Evolutionary conservation across 2,113 vertebrate genomes (phyloP).

Genomic region (Hiodon tergisus): DNA sequence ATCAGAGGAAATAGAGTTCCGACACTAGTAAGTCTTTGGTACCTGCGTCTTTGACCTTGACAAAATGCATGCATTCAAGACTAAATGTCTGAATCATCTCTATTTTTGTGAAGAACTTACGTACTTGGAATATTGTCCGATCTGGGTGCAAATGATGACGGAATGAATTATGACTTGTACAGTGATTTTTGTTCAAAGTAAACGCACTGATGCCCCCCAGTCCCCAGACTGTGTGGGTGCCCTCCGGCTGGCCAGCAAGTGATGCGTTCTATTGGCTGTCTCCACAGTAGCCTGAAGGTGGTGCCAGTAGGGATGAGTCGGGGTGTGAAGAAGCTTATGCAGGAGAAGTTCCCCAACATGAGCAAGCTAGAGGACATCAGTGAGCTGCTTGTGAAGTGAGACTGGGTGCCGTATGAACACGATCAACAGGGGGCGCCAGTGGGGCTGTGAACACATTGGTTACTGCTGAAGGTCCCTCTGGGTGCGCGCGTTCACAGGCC

Average conservation of each 20-base stretch:
- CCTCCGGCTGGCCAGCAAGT: too few relatives aligned
- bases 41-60: background rate
- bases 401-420: background rate
- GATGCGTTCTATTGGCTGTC: background rate
- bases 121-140: background rate
- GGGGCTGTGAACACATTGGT: background rate
- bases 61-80: too few relatives aligned
- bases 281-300: slow-evolving; percentile 80
- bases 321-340: slow-evolving; percentile 87
- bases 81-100: too few relatives aligned
- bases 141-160: slow-evolving; percentile 57
- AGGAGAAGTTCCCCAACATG: slow-evolving; percentile 90
- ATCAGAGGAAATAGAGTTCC: slow-evolving; percentile 72
- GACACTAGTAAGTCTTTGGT: slow-evolving; percentile 79
- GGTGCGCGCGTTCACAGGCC: too few relatives aligned
- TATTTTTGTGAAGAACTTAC: background rate
- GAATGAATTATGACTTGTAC: slow-evolving; percentile 48
- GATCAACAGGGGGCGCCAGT: accelerated
- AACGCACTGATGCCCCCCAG: slow-evolving; percentile 64
- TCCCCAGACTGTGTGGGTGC: background rate
- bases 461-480: too few relatives aligned
- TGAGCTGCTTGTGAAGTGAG: slow-evolving; percentile 82
- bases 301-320: slow-evolving; percentile 86
- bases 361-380: slow-evolving; percentile 86
- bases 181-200: slow-evolving; percentile 71